Percentiles rank a stretch among this genome's conserved stretches.
Conservation (phyloP, 2,797 vertebrate species). For the Euthynnus affinis region DNA sequence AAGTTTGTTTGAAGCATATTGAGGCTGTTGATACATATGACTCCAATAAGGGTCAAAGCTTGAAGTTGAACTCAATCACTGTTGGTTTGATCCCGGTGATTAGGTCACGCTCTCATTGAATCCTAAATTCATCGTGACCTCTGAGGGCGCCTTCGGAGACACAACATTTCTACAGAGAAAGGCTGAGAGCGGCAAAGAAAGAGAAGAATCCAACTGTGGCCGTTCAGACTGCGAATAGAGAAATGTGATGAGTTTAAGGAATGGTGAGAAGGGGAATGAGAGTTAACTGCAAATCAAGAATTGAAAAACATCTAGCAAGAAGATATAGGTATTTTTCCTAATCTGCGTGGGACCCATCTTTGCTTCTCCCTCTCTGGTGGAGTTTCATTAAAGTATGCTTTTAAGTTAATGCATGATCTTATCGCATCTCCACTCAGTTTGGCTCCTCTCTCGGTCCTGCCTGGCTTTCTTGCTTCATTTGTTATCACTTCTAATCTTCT, state of each 20-base stretch:
- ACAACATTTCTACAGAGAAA: slow-evolving; percentile 30
- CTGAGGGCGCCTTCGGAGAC: slow-evolving; percentile 23
- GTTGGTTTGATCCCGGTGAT: slow-evolving; percentile 41
- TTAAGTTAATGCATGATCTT: slow-evolving; percentile 81
- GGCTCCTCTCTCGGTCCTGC: slow-evolving; percentile 43
- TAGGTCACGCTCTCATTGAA: slow-evolving; percentile 30
- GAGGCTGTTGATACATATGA: slow-evolving; percentile 32
- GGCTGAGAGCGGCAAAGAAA: background rate
- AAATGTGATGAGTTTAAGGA: slow-evolving; percentile 39
- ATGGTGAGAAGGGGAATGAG: slow-evolving; percentile 25
- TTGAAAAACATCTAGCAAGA: slow-evolving; percentile 31
- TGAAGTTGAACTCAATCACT: slow-evolving; percentile 50
- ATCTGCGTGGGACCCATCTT: slow-evolving; percentile 55
- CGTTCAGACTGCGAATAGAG: slow-evolving; percentile 32
- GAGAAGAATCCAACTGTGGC: background rate
- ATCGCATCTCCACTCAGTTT: slow-evolving; percentile 69
- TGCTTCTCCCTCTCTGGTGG: slow-evolving; percentile 46
- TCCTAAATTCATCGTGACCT: slow-evolving; percentile 17
- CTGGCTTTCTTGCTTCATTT: slow-evolving; percentile 67
- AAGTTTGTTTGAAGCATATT: slow-evolving; percentile 8
- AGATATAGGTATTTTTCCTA: slow-evolving; percentile 65
- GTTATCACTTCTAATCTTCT: slow-evolving; percentile 75
- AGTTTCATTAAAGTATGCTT: slow-evolving; percentile 84
- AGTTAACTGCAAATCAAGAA: slow-evolving; percentile 21
- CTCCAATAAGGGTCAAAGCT: slow-evolving; percentile 55